Evolutionary conservation across 1,140 invertebrate genomes (phyloP), one percentile per base, ranked within the genome.

Genomic region (Monomorium pharaonis): DNA sequence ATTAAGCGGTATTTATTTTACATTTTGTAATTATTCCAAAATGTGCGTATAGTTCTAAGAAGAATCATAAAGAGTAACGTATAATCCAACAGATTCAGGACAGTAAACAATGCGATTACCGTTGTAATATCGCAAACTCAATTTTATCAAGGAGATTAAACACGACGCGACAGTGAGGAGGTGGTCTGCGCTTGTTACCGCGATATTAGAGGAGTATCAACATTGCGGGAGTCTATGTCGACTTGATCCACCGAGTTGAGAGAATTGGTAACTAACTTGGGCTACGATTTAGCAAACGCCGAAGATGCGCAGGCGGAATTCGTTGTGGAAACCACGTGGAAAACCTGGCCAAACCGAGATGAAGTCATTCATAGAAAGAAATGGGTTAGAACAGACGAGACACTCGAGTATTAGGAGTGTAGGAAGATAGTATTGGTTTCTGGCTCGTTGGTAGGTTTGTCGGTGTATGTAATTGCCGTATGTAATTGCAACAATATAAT

Each of bases 151-250:
- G 90, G 83, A 86, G 92, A 93, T 94, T 92, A 92, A 92, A 93
- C 51, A 54, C 16, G n/a, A 72, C 18, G 88, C 75, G 85, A 88
- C 70, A 85, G 74, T 69, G 90, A 94, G 91, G 93, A 94, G 93
- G 93, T 94, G 87, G 93, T 89, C 85, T 84, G 86, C 69, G 88
- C 90, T 87, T 70, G 93, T 93, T 92, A 91, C 90, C 81, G 84
- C 75, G 92, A 93, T 94, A 94, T 94, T 94, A 94, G 94, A 94
- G 92, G 70, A 94, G 92, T 89, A 94, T 94, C 94, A 94, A 93
- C 91, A 91, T 92, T 88, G 88, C 90, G 89, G 92, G 90, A 89
- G 93, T 93, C 88, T 87, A 83, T 91, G 91, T 72, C 60, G 58
- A 58, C 70, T 42, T 65, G 65, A 81, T 90, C 21, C 77, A 21